Base-by-base conservation (phyloP, 2,888 invertebrate species). In the Apocheima hispidaria region DNA sequence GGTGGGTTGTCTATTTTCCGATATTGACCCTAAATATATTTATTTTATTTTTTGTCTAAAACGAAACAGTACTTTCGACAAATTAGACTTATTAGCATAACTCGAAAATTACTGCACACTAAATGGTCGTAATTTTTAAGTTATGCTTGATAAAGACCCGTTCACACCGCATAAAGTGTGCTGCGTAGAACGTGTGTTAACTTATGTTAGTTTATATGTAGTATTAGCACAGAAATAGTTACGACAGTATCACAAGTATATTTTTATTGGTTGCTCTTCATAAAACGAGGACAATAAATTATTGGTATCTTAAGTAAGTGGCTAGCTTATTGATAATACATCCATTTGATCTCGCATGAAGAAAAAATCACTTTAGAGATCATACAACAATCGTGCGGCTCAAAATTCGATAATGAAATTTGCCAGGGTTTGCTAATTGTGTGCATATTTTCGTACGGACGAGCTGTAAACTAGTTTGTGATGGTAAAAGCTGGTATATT, bases 1-100 rank as follows among this genome's bases (percentile, higher is more conserved):
- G 54, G 46, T 46, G 55, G 54, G 14, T 20, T 10, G 26, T 33
- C 16, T 14, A n/a, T 21, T 23, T n/a, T n/a, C n/a, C 35, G 38
- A 38, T 48, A 56, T 23, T 46, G 40, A 14, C 38, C 46, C 10
- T 46, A 46, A 38, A 57, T 40, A 23, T 30, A 52, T 33, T 12
- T 33, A 59, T 52, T 38, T 51, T 38, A 26, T 23, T 23, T 7
- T 26, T 52, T 59, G 40, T 48, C 20, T 33, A 52, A 16, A 16
- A 12, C 44, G 26, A 21, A 38, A 38, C 18, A 58, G 51, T 58
- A 59, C 53, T 14, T 51, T 20, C 38, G 35, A 30, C 38, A 40
- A 59, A 53, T 48, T 59, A 20, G 9, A n/a, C 23, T 2, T n/a
- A 54, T 61, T 56, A 40, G 52, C 55, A 61, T 61, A 56, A 56